Evolutionary conservation across 2,888 invertebrate genomes (phyloP).

Genomic region (Ernsta delagoae): DNA sequence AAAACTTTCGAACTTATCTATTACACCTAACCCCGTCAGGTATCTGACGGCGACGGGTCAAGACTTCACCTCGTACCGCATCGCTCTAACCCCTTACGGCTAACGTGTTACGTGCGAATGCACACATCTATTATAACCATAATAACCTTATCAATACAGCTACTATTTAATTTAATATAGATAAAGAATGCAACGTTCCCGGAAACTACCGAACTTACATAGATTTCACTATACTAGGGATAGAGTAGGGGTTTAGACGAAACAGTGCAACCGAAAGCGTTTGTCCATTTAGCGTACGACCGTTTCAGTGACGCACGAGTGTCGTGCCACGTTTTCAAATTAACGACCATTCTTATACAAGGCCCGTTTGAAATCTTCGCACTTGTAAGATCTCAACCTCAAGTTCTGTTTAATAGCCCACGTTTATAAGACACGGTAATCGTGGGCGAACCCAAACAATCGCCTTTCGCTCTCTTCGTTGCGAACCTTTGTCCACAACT

Average conservation of each 20-base stretch:
- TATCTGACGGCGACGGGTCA: slow-evolving; percentile 18
- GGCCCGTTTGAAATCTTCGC: too few relatives aligned
- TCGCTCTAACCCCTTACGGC: slow-evolving; percentile 33
- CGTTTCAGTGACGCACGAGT: slow-evolving; percentile 6
- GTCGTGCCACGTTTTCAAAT: not conserved
- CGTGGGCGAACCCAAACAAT: too few relatives aligned
- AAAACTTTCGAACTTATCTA: slow-evolving; percentile 53
- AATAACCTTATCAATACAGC: slow-evolving; percentile 23
- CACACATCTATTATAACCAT: slow-evolving; percentile 14
- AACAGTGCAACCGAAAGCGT: slow-evolving; percentile 26
- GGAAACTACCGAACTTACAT: slow-evolving; percentile 25
- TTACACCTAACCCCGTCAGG: slow-evolving; percentile 23
- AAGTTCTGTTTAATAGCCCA: too few relatives aligned
- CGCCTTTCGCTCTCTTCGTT: too few relatives aligned
- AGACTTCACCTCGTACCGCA: slow-evolving; percentile 14
- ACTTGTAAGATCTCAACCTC: too few relatives aligned
- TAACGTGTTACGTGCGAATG: slow-evolving; percentile 12
- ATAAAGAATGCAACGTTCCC: slow-evolving; percentile 27
- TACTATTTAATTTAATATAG: slow-evolving; percentile 17
- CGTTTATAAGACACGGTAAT: too few relatives aligned
- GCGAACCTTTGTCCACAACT: too few relatives aligned
- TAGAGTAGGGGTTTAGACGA: slow-evolving; percentile 35
- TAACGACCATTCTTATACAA: too few relatives aligned
- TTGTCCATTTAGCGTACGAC: slow-evolving; percentile 28
- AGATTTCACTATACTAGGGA: slow-evolving; percentile 23